Evolutionary conservation across 2,888 invertebrate genomes (phyloP).

Genomic region (Calephelis perditalis): DNA sequence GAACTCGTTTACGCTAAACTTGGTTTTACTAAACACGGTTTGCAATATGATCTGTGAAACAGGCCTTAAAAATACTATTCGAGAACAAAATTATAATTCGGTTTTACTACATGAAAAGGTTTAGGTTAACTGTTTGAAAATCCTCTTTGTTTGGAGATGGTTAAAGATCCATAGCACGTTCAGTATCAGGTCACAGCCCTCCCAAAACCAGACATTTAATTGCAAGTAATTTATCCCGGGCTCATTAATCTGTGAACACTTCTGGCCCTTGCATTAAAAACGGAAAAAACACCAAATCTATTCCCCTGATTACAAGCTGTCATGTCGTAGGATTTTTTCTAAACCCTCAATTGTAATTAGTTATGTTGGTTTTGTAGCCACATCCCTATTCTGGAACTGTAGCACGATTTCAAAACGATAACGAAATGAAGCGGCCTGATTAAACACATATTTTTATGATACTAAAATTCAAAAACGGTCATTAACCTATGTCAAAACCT

Average conservation of each 20-base stretch:
- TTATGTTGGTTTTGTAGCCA: constrained; percentile 51
- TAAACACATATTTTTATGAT: background rate
- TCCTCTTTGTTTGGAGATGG: too few relatives aligned
- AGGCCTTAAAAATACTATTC: too few relatives aligned
- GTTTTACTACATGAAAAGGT: too few relatives aligned
- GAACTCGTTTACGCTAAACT: too few relatives aligned
- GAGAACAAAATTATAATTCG: too few relatives aligned
- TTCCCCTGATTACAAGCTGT: constrained; percentile 77
- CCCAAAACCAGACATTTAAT: constrained; percentile 65
- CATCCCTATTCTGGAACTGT: constrained; percentile 27
- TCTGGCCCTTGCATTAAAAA: constrained; percentile 49
- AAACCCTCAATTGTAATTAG: constrained; percentile 72
- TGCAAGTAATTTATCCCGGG: constrained; percentile 67
- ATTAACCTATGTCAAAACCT: too few relatives aligned
- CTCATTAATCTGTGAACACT: constrained; percentile 62
- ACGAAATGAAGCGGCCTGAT: too few relatives aligned
- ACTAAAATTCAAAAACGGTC: too few relatives aligned
- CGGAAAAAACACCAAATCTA: constrained; percentile 54
- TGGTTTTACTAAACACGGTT: too few relatives aligned
- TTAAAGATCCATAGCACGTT: background rate
- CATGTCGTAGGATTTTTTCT: constrained; percentile 73
- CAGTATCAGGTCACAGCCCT: constrained; percentile 27
- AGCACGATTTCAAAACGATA: constrained; percentile 5
- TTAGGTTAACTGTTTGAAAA: too few relatives aligned
- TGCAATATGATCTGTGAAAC: too few relatives aligned